These are phyloP conservation scores for Enteromius trimaculatus DNA, from an alignment of 2,797 vertebrate species.

Conservation along the genomic window DNA sequence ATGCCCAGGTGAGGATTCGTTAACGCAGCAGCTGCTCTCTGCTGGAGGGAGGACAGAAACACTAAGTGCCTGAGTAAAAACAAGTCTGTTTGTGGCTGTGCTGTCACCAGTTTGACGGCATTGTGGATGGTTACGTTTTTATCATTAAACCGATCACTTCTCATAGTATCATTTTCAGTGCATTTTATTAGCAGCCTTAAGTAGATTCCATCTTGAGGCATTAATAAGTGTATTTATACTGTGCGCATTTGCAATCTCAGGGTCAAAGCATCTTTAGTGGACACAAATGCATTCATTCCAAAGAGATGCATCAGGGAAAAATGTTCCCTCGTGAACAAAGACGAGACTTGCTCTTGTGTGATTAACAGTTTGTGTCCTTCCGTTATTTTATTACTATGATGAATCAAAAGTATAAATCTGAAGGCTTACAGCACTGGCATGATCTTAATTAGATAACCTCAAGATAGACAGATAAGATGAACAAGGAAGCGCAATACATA, in stretches of 20 bases:
- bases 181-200: neutral
- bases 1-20: slow-evolving; percentile 82
- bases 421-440: neutral
- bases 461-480: neutral
- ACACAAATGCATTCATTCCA: neutral
- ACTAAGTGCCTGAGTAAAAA: slow-evolving; percentile 54
- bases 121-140: neutral
- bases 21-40: neutral
- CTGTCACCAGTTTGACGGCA: neutral
- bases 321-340: neutral
- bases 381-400: neutral
- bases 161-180: neutral
- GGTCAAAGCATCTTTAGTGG: neutral
- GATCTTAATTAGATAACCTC: neutral
- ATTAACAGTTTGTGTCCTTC: slow-evolving; percentile 15
- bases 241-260: neutral
- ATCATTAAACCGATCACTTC: slow-evolving; percentile 3
- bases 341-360: neutral
- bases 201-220: neutral
- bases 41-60: slow-evolving; percentile 35
- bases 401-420: slow-evolving; percentile 10
- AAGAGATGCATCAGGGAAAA: neutral
- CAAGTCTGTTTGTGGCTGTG: slow-evolving; percentile 20
- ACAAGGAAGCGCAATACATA: neutral
- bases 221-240: neutral